Evolutionary conservation across 2,797 vertebrate genomes (phyloP), one percentile per base, ranked within the genome.

Genomic region (Chloroceryle inda): DNA sequence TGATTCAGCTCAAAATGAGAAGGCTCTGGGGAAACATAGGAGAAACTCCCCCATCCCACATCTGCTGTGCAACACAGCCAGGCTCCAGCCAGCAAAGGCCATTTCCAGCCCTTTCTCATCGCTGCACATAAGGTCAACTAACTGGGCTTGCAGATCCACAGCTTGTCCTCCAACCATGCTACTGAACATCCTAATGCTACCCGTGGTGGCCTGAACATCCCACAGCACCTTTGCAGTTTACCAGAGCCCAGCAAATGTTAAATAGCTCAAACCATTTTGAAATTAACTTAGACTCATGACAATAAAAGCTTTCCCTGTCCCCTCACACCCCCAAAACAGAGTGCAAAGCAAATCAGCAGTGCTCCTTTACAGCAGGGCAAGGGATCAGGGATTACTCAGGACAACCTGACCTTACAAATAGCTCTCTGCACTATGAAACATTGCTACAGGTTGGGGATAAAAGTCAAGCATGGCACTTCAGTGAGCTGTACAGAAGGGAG

Each of bases 1-100:
- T 85, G 92, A 87, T 73, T 95, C 75, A 80, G 89, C 84, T 89
- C 16, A 33, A 85, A 72, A n/a, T 31, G 21, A 62, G 83, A 76
- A 62, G 10, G 26, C 20, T 90, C 26, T 4, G 0, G 23, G 29
- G 45, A 72, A 85, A 49, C 0, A 3, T 1, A 40, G 0, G 2
- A 69, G 74, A 38, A 87, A 38, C 56, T 19, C 31, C 24, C 11
- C 2, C 4, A 11, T 11, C 33, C 27, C 52, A 29, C 0, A 0
- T 45, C 47, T 59, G 76, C 79, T 35, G 64, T 35, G 68, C 14
- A 44, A 12, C 52, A n/a, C 8, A 35, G 22, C 26, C 2, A 1
- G 10, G 14, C 31, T 59, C 35, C 22, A 18, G 44, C 20, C 61
- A 52, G 63, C 6, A 1, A 23, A 67, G 5, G 2, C 22, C 1